Conservation (phyloP, 2,113 vertebrate genomes). For the Lepus europaeus region DNA sequence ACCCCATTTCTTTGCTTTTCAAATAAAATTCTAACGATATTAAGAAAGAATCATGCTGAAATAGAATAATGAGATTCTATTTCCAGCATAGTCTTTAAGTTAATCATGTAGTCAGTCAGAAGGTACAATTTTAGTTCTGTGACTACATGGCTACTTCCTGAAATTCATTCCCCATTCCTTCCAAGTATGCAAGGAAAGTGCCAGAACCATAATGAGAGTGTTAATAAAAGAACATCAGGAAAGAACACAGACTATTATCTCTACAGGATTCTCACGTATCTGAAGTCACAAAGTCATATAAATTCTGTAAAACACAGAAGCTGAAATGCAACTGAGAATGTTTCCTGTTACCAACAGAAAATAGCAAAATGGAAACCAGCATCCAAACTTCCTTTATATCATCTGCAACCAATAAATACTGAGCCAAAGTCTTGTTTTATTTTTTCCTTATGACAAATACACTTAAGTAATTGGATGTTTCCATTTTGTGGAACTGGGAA, state of each 20-base stretch:
- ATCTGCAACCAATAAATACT: slow-evolving; percentile 79
- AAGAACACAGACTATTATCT: neutral
- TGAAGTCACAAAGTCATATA: neutral
- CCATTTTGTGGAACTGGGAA: slow-evolving; percentile 58
- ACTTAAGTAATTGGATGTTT: slow-evolving; percentile 78
- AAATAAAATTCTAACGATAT: too few species aligned
- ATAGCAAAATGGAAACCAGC: slow-evolving; percentile 70
- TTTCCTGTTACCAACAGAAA: slow-evolving; percentile 65
- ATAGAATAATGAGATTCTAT: neutral
- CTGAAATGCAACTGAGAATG: slow-evolving; percentile 41
- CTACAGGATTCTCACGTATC: neutral
- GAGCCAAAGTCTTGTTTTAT: slow-evolving; percentile 67
- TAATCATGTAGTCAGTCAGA: neutral
- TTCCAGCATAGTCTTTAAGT: neutral
- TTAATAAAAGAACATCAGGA: neutral
- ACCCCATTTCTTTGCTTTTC: too few species aligned
- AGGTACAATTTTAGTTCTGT: slow-evolving; percentile 35
- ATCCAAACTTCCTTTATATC: slow-evolving; percentile 57
- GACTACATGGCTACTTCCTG: neutral
- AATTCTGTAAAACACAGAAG: slow-evolving; percentile 47
- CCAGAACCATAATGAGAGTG: neutral
- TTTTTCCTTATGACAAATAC: slow-evolving; percentile 79
- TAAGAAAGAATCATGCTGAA: neutral
- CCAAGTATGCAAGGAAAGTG: neutral
- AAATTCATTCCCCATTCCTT: slow-evolving; percentile 18